These are phyloP conservation scores for Acromyrmex heyeri DNA, from an alignment of 1,140 invertebrate genomes.

Conservation along the genomic window DNA sequence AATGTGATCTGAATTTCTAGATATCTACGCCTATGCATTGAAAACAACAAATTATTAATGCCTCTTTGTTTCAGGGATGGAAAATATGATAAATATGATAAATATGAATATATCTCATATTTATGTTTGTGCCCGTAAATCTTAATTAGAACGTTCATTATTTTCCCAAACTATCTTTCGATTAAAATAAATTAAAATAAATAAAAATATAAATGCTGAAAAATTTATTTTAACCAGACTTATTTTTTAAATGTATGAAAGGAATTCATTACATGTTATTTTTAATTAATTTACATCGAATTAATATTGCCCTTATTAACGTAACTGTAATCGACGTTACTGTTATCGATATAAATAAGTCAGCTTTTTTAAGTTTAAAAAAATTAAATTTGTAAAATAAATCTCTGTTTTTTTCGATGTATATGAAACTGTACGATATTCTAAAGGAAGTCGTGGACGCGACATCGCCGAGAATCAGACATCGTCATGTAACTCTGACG, in stretches of 20 bases:
- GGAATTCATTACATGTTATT: not conserved
- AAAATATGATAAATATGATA: not conserved
- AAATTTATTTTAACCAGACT: not conserved
- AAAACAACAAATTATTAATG: not conserved
- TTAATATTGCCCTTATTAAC: not conserved
- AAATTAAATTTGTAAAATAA: not conserved
- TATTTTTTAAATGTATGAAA: not conserved
- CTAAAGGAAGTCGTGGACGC: not conserved
- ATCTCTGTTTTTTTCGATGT: not conserved
- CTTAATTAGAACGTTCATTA: constrained; percentile 15
- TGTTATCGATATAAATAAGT: not conserved
- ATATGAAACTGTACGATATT: not conserved
- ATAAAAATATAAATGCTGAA: not conserved
- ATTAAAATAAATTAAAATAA: not conserved
- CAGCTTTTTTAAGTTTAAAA: not conserved
- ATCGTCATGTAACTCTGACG: constrained; percentile 9
- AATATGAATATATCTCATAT: not conserved
- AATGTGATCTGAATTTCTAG: too few relatives aligned
- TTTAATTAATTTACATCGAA: constrained; percentile 15
- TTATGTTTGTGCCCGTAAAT: not conserved
- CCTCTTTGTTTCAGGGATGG: not conserved
- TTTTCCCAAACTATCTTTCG: not conserved
- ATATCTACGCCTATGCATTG: too few relatives aligned
- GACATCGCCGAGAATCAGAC: constrained; percentile 2
- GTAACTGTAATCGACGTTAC: not conserved